Evolutionary conservation across 2,888 invertebrate genomes (phyloP).

Genomic region (Pristionchus japonicus): DNA sequence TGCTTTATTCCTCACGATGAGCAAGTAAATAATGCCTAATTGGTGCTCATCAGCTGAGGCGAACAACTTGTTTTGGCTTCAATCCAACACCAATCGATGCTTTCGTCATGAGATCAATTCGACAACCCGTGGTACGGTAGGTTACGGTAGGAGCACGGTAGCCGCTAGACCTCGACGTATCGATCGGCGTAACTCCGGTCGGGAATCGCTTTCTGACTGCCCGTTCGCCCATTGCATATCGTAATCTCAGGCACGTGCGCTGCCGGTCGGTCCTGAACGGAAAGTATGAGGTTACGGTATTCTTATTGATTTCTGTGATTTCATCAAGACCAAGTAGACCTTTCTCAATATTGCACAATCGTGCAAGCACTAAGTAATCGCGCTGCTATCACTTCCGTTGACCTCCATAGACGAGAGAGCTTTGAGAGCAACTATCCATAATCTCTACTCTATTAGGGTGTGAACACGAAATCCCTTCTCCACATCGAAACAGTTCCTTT

Average conservation of each 20-base stretch:
- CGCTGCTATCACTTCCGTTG: slow-evolving; percentile 1
- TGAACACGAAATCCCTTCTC: no score
- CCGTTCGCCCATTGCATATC: slow-evolving; percentile 27
- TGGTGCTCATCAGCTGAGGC: not conserved
- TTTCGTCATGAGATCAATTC: not conserved
- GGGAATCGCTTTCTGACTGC: slow-evolving; percentile 5
- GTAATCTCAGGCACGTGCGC: slow-evolving; percentile 27
- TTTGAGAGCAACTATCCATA: no score
- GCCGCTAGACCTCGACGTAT: not conserved
- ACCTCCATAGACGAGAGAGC: not conserved
- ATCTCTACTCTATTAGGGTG: no score
- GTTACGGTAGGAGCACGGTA: not conserved
- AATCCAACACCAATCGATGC: not conserved
- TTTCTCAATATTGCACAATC: not conserved
- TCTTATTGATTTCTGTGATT: no score
- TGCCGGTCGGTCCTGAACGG: not conserved
- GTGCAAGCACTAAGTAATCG: not conserved
- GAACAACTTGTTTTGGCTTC: not conserved
- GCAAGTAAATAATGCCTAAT: not conserved
- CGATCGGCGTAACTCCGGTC: slow-evolving; percentile 20
- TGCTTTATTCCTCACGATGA: not conserved
- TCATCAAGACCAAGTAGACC: not conserved
- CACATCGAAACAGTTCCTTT: no score
- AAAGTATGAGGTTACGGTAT: not conserved
- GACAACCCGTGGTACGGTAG: not conserved